Conservation (phyloP, 2,113 vertebrate species). For the Bubo blakistoni region DNA sequence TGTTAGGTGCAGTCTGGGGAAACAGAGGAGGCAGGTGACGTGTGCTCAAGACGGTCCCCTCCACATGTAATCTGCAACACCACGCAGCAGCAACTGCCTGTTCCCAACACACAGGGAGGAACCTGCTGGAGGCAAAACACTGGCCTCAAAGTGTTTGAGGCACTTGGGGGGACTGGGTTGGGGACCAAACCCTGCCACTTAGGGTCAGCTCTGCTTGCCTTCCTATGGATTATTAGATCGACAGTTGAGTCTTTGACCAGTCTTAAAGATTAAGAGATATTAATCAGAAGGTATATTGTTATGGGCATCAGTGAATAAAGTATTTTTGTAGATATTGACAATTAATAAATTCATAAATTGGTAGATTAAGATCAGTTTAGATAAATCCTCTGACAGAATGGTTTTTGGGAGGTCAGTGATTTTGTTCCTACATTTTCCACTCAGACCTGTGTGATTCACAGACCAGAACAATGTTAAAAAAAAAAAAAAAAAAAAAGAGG, state of each 20-base stretch:
- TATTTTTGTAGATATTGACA: neutral
- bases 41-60: neutral
- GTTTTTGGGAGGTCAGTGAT: neutral
- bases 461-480: neutral
- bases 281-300: neutral
- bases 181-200: neutral
- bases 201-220: neutral
- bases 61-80: rapidly evolving
- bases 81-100: neutral
- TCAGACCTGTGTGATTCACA: neutral
- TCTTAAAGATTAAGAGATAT: neutral
- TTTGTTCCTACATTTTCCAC: neutral
- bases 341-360: neutral
- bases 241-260: rapidly evolving
- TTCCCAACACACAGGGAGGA: neutral
- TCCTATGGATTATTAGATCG: neutral
- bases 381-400: neutral
- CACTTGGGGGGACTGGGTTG: rapidly evolving
- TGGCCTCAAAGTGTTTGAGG: neutral
- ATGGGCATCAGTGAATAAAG: rapidly evolving
- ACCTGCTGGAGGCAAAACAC: neutral
- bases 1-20: neutral
- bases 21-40: neutral
- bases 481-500: neutral
- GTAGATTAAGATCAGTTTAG: neutral